A percentile compares a stretch with the other conserved stretches of the same genome.
These are phyloP conservation scores for Stratiolaelaps scimitus DNA, from an alignment of 1,140 invertebrate genomes.

Conservation along the genomic window DNA sequence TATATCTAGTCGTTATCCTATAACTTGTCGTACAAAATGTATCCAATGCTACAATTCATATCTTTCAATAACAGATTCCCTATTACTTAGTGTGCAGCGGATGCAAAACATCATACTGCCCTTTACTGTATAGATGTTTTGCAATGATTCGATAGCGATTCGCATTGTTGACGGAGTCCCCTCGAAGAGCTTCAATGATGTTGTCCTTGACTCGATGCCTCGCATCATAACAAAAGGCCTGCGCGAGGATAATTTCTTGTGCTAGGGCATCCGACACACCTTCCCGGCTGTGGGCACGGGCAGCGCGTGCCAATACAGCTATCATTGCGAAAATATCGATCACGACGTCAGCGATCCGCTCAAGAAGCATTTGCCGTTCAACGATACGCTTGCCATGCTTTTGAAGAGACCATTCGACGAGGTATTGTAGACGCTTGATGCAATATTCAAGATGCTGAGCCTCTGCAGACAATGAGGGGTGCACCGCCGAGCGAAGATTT, in stretches of 20 bases:
- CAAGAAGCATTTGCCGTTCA: slow-evolving; percentile 48
- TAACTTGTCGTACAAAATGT: too few relatives aligned
- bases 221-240: neutral
- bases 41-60: too few relatives aligned
- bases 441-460: slow-evolving; percentile 48
- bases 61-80: too few relatives aligned
- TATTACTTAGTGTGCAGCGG: neutral
- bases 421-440: slow-evolving; percentile 47
- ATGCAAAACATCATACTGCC: neutral
- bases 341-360: slow-evolving; percentile 46
- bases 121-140: neutral
- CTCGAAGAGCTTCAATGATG: neutral
- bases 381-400: slow-evolving; percentile 42
- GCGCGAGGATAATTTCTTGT: slow-evolving; percentile 48
- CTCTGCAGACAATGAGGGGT: slow-evolving; percentile 30
- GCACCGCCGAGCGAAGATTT: neutral
- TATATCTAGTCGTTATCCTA: too few relatives aligned
- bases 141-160: neutral
- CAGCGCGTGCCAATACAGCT: slow-evolving; percentile 47
- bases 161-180: neutral
- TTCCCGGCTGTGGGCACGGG: slow-evolving; percentile 53
- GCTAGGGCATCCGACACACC: slow-evolving; percentile 58
- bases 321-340: slow-evolving; percentile 50
- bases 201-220: neutral
- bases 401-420: slow-evolving; percentile 46